phyloP scores from a whole-genome alignment of 35 echinoderm and acorn worm genomes.

The Holothuria glaberrima region DNA sequence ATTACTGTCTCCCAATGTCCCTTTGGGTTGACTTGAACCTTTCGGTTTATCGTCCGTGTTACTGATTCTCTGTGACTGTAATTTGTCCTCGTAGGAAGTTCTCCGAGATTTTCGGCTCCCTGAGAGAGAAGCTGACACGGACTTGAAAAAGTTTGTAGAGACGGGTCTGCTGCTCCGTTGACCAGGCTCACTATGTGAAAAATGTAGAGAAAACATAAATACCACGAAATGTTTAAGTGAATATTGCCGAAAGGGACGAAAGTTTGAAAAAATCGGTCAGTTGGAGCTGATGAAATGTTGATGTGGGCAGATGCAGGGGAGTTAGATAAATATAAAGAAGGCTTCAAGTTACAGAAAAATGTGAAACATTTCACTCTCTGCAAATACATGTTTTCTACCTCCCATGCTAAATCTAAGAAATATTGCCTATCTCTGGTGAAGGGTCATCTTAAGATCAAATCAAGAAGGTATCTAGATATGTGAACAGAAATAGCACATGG shows the following conservation, averaged over 20 bases:
- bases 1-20: neutral
- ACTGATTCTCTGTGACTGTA: neutral
- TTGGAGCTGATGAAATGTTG: neutral
- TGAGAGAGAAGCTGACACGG: slow-evolving; percentile 36
- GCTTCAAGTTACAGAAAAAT: slow-evolving; percentile 41
- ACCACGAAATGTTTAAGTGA: too few relatives aligned
- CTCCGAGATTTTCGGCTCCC: slow-evolving; percentile 32
- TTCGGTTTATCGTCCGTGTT: slow-evolving; percentile 26
- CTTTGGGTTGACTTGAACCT: neutral
- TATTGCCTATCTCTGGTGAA: too few relatives aligned
- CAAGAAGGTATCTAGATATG: too few relatives aligned
- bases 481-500: too few relatives aligned
- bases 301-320: neutral
- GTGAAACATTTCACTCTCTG: slow-evolving; percentile 31
- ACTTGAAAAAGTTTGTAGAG: slow-evolving; percentile 27
- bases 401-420: too few relatives aligned
- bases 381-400: too few relatives aligned
- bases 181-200: slow-evolving; percentile 20
- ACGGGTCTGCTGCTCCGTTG: neutral
- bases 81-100: neutral
- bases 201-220: slow-evolving; percentile 7
- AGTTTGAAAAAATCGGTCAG: slow-evolving; percentile 21
- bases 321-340: neutral
- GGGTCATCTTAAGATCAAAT: too few relatives aligned
- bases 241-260: too few relatives aligned